A percentile compares a stretch with the other conserved stretches of the same genome.
Conservation (phyloP, 2,797 vertebrate genomes). For the Anguilla anguilla region DNA sequence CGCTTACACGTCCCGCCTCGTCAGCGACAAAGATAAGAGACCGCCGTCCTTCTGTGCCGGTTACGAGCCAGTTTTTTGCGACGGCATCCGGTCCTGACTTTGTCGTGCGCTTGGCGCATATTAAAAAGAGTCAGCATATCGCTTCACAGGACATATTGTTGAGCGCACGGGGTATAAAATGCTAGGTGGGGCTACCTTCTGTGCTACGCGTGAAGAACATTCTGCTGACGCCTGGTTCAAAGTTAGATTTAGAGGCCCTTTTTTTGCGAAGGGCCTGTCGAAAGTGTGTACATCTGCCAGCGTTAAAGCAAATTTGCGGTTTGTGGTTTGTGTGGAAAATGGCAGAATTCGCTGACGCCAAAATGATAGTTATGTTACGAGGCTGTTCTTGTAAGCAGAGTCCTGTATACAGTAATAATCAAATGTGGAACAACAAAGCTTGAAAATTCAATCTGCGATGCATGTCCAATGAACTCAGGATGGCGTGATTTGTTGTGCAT, state of each 20-base stretch:
- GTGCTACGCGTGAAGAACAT: constrained; percentile 33
- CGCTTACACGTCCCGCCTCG: constrained; percentile 66
- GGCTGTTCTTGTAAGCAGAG: neutral
- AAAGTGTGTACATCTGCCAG: neutral
- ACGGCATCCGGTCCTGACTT: constrained; percentile 62
- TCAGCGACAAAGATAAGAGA: constrained; percentile 68
- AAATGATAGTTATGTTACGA: neutral
- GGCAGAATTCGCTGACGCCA: neutral
- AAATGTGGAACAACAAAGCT: neutral
- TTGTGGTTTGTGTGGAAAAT: neutral
- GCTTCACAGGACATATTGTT: constrained; percentile 47
- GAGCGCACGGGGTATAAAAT: constrained; percentile 25
- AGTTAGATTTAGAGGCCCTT: constrained; percentile 56
- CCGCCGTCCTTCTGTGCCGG: constrained; percentile 61
- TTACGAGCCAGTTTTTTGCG: constrained; percentile 57
- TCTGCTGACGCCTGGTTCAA: constrained; percentile 54
- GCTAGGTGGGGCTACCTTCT: constrained; percentile 2
- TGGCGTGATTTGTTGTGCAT: neutral
- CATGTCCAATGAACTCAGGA: neutral
- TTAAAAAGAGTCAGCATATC: constrained; percentile 53
- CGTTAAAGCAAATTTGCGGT: neutral
- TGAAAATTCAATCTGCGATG: neutral
- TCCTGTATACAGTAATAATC: neutral
- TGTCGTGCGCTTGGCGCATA: constrained; percentile 37
- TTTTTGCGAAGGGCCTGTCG: neutral